Conservation (phyloP, 2,113 vertebrate genomes). For the Prinia subflava region DNA sequence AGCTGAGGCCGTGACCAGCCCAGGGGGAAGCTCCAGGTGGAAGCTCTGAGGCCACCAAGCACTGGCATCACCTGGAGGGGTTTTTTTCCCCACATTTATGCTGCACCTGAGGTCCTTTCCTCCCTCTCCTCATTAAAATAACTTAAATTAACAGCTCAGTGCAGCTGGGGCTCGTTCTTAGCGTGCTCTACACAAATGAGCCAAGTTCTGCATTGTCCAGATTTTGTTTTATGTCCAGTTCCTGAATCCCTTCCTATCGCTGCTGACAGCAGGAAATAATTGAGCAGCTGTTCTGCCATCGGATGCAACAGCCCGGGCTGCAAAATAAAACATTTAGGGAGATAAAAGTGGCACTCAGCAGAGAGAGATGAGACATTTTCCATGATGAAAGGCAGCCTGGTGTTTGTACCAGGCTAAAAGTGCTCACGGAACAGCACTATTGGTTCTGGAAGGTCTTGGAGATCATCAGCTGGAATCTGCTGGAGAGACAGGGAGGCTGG, state of each 20-base stretch:
- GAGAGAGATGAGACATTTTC: background rate
- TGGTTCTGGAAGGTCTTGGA: background rate
- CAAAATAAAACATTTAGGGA: background rate
- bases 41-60: background rate
- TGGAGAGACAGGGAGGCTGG: background rate
- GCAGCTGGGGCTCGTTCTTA: background rate
- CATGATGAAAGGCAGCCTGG: background rate
- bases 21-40: background rate
- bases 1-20: background rate
- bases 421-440: accelerated
- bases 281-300: background rate
- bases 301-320: background rate
- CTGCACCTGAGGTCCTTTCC: background rate
- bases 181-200: background rate
- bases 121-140: background rate
- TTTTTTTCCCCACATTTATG: background rate
- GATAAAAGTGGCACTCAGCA: background rate
- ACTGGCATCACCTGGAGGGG: background rate
- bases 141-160: background rate
- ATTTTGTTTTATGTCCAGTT: background rate
- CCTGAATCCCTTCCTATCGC: background rate
- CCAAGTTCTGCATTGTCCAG: background rate
- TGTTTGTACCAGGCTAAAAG: background rate
- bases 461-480: background rate
- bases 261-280: background rate